A percentile compares a stretch with the other conserved stretches of the same genome.
phyloP scores from a whole-genome alignment of 92 coral and sea anemone species.

The Parazoanthus atlanticus region DNA sequence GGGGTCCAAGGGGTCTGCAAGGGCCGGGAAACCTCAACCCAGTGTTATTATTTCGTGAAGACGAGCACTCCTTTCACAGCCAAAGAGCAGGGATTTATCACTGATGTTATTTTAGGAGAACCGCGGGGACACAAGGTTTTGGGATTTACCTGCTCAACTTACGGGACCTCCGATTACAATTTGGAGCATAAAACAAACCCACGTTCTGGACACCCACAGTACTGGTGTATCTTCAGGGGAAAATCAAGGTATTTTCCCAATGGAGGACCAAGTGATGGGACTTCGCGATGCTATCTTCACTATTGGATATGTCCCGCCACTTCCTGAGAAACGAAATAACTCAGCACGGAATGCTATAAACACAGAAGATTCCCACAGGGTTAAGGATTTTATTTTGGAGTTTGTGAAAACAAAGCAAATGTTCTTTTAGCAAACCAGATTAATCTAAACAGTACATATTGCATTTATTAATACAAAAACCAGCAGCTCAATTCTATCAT shows the following conservation, averaged over 20 bases:
- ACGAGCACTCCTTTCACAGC: constrained; percentile 38
- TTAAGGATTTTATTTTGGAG: no score
- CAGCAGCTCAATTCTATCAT: no score
- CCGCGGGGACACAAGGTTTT: not conserved
- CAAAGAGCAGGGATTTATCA: constrained; percentile 23
- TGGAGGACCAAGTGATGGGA: constrained; percentile 7
- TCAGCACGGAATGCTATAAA: not conserved
- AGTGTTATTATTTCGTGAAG: not conserved
- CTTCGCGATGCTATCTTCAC: constrained; percentile 15
- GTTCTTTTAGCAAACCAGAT: no score
- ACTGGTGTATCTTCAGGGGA: constrained; percentile 7
- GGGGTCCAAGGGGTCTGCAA: not conserved
- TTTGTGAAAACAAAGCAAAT: no score
- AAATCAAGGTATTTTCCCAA: constrained; percentile 5
- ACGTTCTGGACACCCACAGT: not conserved
- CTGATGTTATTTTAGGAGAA: constrained; percentile 16
- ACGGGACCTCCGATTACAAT: not conserved
- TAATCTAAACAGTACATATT: no score
- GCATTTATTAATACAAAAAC: no score
- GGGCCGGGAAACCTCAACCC: constrained; percentile 27
- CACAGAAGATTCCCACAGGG: constrained; percentile 3
- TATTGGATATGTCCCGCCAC: constrained; percentile 51
- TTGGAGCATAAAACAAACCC: not conserved
- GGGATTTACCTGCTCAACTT: constrained; percentile 13
- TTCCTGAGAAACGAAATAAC: constrained; percentile 19